These are phyloP conservation scores for Lycia hirtaria DNA, from an alignment of 2,888 invertebrate species.

Conservation along the genomic window DNA sequence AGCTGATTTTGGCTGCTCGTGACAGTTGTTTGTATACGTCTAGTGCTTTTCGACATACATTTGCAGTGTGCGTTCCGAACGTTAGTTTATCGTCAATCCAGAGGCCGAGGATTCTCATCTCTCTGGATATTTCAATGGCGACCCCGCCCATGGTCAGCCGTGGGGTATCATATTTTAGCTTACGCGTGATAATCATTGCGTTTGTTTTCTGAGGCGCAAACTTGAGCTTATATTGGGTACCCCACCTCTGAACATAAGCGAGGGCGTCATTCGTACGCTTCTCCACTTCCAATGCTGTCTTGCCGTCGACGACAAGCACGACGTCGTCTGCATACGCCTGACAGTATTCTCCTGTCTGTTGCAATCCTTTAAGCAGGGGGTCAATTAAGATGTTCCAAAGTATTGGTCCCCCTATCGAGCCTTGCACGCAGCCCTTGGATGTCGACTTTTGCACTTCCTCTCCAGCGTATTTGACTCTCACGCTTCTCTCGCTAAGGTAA, in stretches of 20 bases:
- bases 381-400: neutral
- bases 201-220: neutral
- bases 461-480: no score
- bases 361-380: slow-evolving; percentile 4
- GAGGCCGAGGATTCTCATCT: neutral
- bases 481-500: slow-evolving; percentile 17
- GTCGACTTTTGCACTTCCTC: no score
- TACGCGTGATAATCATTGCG: neutral
- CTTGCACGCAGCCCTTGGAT: no score
- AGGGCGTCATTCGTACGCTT: slow-evolving; percentile 32
- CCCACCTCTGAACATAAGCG: slow-evolving; percentile 21
- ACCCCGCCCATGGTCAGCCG: neutral
- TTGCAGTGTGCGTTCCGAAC: no score
- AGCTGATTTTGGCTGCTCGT: neutral
- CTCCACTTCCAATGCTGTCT: slow-evolving; percentile 19
- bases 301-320: slow-evolving; percentile 21
- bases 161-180: neutral
- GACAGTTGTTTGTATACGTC: neutral
- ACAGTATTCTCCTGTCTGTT: slow-evolving; percentile 29
- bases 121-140: neutral
- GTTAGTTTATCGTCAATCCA: no score
- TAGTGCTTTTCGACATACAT: no score
- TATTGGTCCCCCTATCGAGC: no score
- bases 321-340: slow-evolving; percentile 33
- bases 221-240: slow-evolving; percentile 22